Evolutionary conservation across 1,140 invertebrate species (phyloP).

Genomic region (Leptonema lineaticorne): DNA sequence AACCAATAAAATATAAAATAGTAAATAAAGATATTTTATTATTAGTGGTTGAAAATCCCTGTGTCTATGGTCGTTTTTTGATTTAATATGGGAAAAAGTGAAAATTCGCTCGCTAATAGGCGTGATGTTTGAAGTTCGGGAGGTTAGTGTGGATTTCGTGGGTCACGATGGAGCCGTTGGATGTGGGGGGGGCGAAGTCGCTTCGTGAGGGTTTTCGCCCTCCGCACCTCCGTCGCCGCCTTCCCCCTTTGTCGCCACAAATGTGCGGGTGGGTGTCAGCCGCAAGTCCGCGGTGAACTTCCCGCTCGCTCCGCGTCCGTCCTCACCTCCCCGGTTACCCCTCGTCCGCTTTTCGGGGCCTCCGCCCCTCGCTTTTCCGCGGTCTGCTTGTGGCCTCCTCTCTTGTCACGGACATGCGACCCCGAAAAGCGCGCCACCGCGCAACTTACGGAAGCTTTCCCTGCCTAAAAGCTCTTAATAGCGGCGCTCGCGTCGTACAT

Average conservation of each 20-base stretch:
- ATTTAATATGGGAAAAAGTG: too few species aligned
- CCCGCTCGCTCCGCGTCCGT: neutral
- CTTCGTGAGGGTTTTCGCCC: neutral
- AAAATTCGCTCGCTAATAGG: too few species aligned
- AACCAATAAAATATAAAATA: too few species aligned
- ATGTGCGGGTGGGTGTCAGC: conserved; percentile 31
- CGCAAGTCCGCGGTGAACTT: conserved; percentile 23
- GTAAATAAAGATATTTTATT: too few species aligned
- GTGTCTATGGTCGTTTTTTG: too few species aligned
- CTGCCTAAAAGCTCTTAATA: neutral
- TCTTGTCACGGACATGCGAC: conserved; percentile 11
- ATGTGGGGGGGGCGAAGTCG: conserved; percentile 3
- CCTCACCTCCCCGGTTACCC: neutral
- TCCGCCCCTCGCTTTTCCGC: neutral
- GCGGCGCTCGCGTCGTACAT: neutral
- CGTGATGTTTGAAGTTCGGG: too few species aligned
- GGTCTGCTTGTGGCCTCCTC: conserved; percentile 18
- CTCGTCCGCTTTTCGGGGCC: neutral
- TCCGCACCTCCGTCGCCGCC: neutral
- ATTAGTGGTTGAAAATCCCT: too few species aligned
- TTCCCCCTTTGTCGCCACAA: conserved; percentile 24
- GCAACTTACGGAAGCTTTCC: too few species aligned
- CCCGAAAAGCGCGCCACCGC: conserved; percentile 1
- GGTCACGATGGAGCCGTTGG: neutral
- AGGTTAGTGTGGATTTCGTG: neutral